These are phyloP conservation scores for Molorchus minor DNA, from an alignment of 2,888 invertebrate genomes.

Conservation along the genomic window DNA sequence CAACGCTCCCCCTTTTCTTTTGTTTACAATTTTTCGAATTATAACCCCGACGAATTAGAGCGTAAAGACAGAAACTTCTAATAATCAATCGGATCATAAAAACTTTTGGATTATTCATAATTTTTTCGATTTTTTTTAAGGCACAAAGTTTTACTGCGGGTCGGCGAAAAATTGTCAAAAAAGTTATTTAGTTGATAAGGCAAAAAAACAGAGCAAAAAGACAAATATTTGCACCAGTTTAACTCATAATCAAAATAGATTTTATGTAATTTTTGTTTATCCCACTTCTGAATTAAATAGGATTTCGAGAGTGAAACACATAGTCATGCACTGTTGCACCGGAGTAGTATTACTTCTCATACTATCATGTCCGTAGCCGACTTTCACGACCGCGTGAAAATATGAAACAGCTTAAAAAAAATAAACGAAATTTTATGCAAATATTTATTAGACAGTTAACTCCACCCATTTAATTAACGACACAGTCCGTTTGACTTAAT, in stretches of 20 bases:
- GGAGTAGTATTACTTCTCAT: neutral
- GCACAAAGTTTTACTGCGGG: too few relatives aligned
- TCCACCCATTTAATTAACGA: slow-evolving; percentile 7
- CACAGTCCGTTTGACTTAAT: slow-evolving; percentile 12
- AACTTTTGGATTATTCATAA: neutral
- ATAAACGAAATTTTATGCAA: slow-evolving; percentile 5
- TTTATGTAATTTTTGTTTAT: neutral
- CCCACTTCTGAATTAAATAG: too few relatives aligned
- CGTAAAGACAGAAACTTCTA: neutral
- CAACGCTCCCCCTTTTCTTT: neutral
- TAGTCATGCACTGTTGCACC: too few relatives aligned
- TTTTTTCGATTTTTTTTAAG: neutral
- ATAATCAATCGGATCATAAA: slow-evolving; percentile 1
- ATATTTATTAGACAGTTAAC: slow-evolving; percentile 11
- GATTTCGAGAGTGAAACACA: too few relatives aligned
- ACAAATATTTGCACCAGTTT: too few relatives aligned
- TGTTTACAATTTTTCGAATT: neutral
- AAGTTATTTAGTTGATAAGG: too few relatives aligned
- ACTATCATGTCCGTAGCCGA: neutral
- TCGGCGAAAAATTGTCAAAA: too few relatives aligned
- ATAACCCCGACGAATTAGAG: neutral
- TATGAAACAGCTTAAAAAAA: neutral
- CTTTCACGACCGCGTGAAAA: neutral
- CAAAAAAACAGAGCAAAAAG: too few relatives aligned
- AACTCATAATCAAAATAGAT: neutral